phyloP scores from a whole-genome alignment of 2,888 invertebrate genomes.

The Acanthosoma haemorrhoidale region DNA sequence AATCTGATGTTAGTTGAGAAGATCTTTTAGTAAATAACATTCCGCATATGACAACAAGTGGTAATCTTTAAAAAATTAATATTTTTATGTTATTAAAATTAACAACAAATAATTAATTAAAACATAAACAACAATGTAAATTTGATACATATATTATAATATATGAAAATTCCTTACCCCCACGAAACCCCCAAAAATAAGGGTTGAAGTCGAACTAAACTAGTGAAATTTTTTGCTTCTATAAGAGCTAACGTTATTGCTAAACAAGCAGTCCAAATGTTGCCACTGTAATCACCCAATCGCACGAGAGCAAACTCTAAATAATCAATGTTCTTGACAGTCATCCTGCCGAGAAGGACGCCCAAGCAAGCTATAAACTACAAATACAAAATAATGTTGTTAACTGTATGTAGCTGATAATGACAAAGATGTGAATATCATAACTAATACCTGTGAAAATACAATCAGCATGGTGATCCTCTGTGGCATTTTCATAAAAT shows the following conservation, averaged over 20 bases:
- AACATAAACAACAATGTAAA: not conserved
- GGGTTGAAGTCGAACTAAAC: conserved; percentile 70
- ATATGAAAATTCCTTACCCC: conserved; percentile 49
- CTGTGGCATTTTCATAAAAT: conserved; percentile 50
- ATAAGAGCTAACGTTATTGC: conserved; percentile 75
- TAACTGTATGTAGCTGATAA: not conserved
- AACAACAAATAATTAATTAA: not conserved
- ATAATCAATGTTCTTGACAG: conserved; percentile 47
- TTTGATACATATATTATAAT: not conserved
- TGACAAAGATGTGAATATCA: conserved; percentile 29
- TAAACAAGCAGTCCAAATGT: conserved; percentile 79
- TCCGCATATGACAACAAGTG: conserved; percentile 56
- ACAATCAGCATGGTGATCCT: conserved; percentile 55
- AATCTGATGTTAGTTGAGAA: not conserved
- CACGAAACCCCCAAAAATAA: conserved; percentile 57
- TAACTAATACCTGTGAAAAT: conserved; percentile 64
- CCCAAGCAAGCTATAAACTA: conserved; percentile 65
- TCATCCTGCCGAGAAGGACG: conserved; percentile 66
- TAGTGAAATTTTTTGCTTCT: conserved; percentile 76
- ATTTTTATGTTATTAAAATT: not conserved
- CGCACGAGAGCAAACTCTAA: conserved; percentile 71
- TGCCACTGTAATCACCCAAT: conserved; percentile 70
- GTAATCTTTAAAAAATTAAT: conserved; percentile 52
- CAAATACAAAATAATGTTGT: conserved; percentile 38
- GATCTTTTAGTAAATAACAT: not conserved